Evolutionary conservation across 2,113 vertebrate species (phyloP), one percentile per base, ranked within the genome.

Genomic region (Heterotis niloticus): DNA sequence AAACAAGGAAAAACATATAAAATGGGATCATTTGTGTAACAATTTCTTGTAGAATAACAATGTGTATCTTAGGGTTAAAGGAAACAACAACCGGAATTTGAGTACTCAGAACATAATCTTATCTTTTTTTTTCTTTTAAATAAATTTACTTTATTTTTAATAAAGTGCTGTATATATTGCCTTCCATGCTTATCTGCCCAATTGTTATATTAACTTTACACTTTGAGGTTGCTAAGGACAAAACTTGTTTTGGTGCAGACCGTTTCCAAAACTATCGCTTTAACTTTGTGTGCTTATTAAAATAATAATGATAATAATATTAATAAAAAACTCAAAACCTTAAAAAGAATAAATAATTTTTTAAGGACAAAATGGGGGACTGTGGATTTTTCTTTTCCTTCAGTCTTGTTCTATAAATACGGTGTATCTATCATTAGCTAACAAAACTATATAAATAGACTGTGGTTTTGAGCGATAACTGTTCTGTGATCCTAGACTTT

Each of bases 151-250:
- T 73, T 81, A 44, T 72, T 88, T 88, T 88, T 87, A 78, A 88
- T 93, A 95, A 94, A 84, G 93, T 18, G 94, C 95, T 99, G 98
- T 99, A 98, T 91, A 98, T 97, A 95, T 90, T 90, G 94, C 96
- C 95, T 94, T 92, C 90, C 94, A 89, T 86, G 77, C 85, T 88
- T 90, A 83, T 93, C 94, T 89, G 91, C 94, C 94, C 93, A 90
- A 88, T 89, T 92, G 92, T 93, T 93, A 82, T 87, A 94, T 94
- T 94, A 94, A 92, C 93, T 92, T 88, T 85, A 90, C 92, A 92
- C 91, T 94, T 92, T 95, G 92, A 95, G 92, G 92, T 93, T 94
- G 90, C 93, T 89, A 94, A 85, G 78, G 85, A 76, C 85, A 85
- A 65, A 77, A 57, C 75, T 80, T 87, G 87, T 94, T 91, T 94